Conservation (phyloP, 2,888 invertebrate species). For the Dasypolia templi region DNA sequence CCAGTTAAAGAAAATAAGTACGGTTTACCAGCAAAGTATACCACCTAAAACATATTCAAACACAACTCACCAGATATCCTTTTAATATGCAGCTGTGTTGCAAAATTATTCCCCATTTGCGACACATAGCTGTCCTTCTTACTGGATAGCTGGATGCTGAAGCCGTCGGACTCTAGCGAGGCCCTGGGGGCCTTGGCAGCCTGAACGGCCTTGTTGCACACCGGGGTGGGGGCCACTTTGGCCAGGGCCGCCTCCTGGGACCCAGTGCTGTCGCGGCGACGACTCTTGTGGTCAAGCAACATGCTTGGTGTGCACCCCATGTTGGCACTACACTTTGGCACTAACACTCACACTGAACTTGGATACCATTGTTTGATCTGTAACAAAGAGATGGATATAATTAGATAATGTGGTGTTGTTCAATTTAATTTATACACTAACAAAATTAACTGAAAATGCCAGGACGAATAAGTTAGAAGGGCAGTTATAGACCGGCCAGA, state of each 20-base stretch:
- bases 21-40: too few species aligned
- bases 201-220: conserved; percentile 87
- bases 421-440: not conserved
- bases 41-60: not conserved
- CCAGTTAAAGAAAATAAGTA: too few species aligned
- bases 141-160: conserved; percentile 88
- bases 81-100: conserved; percentile 89
- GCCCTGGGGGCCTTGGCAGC: conserved; percentile 87
- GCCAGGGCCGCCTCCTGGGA: conserved; percentile 88
- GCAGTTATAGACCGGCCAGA: not conserved
- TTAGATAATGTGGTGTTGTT: not conserved
- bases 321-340: conserved; percentile 87
- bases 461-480: not conserved
- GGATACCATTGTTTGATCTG: conserved; percentile 78
- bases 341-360: conserved; percentile 79
- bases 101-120: conserved; percentile 89
- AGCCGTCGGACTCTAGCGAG: conserved; percentile 88
- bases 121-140: conserved; percentile 90
- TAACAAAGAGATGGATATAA: conserved; percentile 72
- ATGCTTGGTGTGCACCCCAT: conserved; percentile 93
- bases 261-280: conserved; percentile 89
- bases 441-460: not conserved
- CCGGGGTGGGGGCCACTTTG: conserved; percentile 84
- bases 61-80: conserved; percentile 87
- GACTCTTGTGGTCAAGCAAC: conserved; percentile 91